A percentile compares a stretch with the other conserved stretches of the same genome.
Conservation (phyloP, 2,797 vertebrate species). For the Coilia nasus region DNA sequence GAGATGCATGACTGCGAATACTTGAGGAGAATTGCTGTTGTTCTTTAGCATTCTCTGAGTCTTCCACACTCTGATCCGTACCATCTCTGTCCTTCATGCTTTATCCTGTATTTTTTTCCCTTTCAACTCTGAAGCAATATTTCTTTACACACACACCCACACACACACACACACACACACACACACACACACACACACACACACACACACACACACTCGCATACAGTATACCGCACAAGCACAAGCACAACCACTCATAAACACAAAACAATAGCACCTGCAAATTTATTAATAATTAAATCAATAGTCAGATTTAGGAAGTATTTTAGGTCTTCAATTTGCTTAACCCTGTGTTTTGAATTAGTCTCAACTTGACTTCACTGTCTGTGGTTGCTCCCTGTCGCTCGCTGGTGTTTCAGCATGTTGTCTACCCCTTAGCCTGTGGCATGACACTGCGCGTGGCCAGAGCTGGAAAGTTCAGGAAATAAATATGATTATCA, state of each 20-base stretch:
- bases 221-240: not conserved
- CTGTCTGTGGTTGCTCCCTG: too few species aligned
- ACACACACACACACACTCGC: not conserved
- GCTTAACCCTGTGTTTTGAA: too few species aligned
- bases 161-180: not conserved
- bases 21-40: constrained; percentile 58
- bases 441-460: too few species aligned
- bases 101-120: not conserved
- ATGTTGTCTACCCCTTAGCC: too few species aligned
- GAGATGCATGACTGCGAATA: constrained; percentile 73
- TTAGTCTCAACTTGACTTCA: too few species aligned
- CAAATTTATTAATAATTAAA: too few species aligned
- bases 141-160: not conserved
- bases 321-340: too few species aligned
- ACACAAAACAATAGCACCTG: too few species aligned
- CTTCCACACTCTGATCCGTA: not conserved
- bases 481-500: too few species aligned
- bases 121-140: not conserved
- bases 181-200: not conserved
- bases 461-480: too few species aligned
- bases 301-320: too few species aligned
- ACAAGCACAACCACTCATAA: not conserved
- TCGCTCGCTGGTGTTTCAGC: too few species aligned
- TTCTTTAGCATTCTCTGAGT: not conserved
- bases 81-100: not conserved